A percentile compares a stretch with the other conserved stretches of the same genome.
Conservation (phyloP, 2,888 invertebrate species). For the Rotaria magnacalcarata region DNA sequence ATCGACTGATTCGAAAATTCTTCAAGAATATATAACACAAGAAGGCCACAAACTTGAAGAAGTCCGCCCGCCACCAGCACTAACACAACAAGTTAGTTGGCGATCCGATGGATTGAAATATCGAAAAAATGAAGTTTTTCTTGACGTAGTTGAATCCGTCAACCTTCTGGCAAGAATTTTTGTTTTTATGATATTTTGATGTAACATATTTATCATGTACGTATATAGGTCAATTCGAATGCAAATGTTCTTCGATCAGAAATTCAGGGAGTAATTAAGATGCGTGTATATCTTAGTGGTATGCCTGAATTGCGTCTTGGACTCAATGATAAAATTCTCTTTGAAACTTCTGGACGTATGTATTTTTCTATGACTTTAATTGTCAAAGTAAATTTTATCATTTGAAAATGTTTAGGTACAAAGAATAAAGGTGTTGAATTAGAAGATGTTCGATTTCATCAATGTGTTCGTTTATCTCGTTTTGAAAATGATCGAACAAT, state of each 20-base stretch:
- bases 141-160: conserved; percentile 96
- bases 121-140: conserved; percentile 95
- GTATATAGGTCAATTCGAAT: conserved; percentile 68
- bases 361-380: conserved; percentile 46
- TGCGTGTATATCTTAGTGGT: conserved; percentile 93
- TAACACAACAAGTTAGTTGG: conserved; percentile 99
- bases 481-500: conserved; percentile 97
- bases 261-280: conserved; percentile 95
- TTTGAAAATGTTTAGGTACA: conserved; percentile 64
- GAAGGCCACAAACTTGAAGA: conserved; percentile 97
- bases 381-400: no score
- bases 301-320: conserved; percentile 96
- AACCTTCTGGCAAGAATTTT: conserved; percentile 69
- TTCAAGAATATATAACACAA: conserved; percentile 96
- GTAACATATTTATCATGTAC: no score
- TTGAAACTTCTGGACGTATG: conserved; percentile 83
- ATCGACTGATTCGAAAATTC: conserved; percentile 92
- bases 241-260: conserved; percentile 93
- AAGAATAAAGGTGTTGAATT: conserved; percentile 95
- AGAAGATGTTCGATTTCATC: conserved; percentile 97
- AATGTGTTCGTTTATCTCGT: conserved; percentile 88
- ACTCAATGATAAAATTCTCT: conserved; percentile 89
- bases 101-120: conserved; percentile 95
- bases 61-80: conserved; percentile 90
- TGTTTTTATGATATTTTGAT: no score